These are phyloP conservation scores for Heliocidaris erythrogramma DNA, from an alignment of 35 echinoderm and acorn worm genomes.

Conservation along the genomic window DNA sequence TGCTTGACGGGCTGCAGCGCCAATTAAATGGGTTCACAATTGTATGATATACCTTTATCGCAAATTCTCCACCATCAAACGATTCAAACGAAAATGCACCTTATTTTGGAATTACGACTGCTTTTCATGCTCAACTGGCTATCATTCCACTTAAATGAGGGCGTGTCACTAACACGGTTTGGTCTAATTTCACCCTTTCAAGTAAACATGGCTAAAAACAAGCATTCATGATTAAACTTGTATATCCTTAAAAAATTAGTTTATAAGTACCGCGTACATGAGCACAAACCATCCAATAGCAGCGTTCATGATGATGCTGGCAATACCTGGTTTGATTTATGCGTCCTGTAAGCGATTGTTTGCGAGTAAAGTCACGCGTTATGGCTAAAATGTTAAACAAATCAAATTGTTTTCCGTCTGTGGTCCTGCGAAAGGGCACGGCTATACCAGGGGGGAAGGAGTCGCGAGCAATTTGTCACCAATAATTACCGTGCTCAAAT, in stretches of 20 bases:
- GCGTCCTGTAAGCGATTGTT: neutral
- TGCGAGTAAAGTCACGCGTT: neutral
- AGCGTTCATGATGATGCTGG: neutral
- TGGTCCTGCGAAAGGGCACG: neutral
- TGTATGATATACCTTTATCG: too few relatives aligned
- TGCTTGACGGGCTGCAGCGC: too few relatives aligned
- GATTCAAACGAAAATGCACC: neutral
- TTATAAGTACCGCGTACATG: neutral
- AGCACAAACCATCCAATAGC: neutral
- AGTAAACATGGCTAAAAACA: too few relatives aligned
- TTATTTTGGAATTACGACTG: neutral
- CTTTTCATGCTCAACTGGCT: neutral
- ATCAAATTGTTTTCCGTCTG: slow-evolving; percentile 17
- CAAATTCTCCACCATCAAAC: too few relatives aligned
- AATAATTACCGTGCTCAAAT: neutral
- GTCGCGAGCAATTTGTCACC: neutral
- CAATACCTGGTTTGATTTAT: neutral
- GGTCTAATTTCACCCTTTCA: neutral
- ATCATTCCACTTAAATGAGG: neutral
- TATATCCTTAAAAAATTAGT: neutral
- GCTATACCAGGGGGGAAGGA: neutral
- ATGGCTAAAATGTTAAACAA: slow-evolving; percentile 18
- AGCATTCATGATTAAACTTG: neutral
- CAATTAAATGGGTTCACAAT: too few relatives aligned
- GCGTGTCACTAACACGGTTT: neutral